phyloP scores from a whole-genome alignment of 2,888 invertebrate species.

The Caenorhabditis zanzibari region DNA sequence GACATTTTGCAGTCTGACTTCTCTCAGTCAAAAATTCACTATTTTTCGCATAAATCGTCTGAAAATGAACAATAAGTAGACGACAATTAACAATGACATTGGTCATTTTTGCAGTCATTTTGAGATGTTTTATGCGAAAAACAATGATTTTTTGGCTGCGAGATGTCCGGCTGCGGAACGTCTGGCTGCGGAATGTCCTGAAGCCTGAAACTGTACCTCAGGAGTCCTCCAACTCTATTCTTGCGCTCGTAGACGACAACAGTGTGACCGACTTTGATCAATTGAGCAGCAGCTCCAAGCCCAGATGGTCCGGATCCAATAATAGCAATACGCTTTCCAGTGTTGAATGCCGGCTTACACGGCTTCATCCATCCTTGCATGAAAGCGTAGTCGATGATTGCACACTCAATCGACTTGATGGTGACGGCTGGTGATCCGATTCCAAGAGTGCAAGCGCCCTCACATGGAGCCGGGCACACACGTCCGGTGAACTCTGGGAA shows the following conservation, averaged over 20 bases:
- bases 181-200: no score
- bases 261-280: slow-evolving; percentile 96
- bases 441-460: slow-evolving; percentile 96
- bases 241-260: slow-evolving; percentile 98
- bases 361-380: slow-evolving; percentile 92
- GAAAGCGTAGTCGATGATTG: slow-evolving; percentile 98
- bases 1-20: no score
- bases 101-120: no score
- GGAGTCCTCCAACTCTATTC: slow-evolving; percentile 94
- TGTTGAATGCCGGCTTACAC: slow-evolving; percentile 89
- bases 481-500: slow-evolving; percentile 91
- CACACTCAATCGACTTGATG: slow-evolving; percentile 98
- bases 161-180: no score
- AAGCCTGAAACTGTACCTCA: slow-evolving; percentile 86
- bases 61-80: no score
- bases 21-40: no score
- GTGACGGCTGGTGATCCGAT: slow-evolving; percentile 98
- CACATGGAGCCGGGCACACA: slow-evolving; percentile 93
- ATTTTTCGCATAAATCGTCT: no score
- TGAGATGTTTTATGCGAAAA: no score
- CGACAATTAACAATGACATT: no score
- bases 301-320: slow-evolving; percentile 92
- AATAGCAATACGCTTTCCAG: slow-evolving; percentile 91
- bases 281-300: slow-evolving; percentile 95
- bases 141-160: no score